Evolutionary conservation across 2,888 invertebrate genomes (phyloP), one percentile per base, ranked within the genome.

Genomic region (Molorchus minor): DNA sequence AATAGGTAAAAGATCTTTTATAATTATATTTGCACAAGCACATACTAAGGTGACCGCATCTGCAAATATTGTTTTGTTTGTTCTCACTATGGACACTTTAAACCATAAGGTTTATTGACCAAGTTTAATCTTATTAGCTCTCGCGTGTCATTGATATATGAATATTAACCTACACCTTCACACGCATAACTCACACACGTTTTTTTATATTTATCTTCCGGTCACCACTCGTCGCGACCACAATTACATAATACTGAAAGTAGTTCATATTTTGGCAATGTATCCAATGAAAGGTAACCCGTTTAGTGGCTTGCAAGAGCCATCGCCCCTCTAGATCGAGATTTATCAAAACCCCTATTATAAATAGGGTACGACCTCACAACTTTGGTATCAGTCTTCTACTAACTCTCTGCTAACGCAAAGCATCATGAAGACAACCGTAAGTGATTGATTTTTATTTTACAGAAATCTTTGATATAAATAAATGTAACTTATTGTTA

Each of bases 351-450:
- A 59, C 53, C 68, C 61, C 68, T 65, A 63, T 62, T 77, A 77
- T 77, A 77, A 74, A 76, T 75, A 73, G 69, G 61, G 61, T 47
- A 55, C 53, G 53, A 52, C 58, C 47, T 59, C 58, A 41, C 56
- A 25, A 51, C 69, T 62, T 55, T 53, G 45, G 63, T 71, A 76
- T 74, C 76, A 78, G 75, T 78, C 76, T 76, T 76, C 75, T 74
- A 74, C 74, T 73, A 65, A 64, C 61, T 61, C 56, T 52, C 49
- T 57, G 25, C 41, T 61, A 33, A 33, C 62, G 62, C 51, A 58
- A 61, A 71, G 73, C 73, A 75, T 70, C 64, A 78, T 77, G 78
- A 77, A 74, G 75, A 73, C 75, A 43, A 68, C 74, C 73, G 78
- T 78, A 71, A 74, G 77, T 71, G 40, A n/a, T 33, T 49, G 13